Percentiles rank a stretch among this genome's conserved stretches.
Evolutionary conservation across 2,113 vertebrate genomes (phyloP).

Genomic region (Protobothrops flavoviridis): DNA sequence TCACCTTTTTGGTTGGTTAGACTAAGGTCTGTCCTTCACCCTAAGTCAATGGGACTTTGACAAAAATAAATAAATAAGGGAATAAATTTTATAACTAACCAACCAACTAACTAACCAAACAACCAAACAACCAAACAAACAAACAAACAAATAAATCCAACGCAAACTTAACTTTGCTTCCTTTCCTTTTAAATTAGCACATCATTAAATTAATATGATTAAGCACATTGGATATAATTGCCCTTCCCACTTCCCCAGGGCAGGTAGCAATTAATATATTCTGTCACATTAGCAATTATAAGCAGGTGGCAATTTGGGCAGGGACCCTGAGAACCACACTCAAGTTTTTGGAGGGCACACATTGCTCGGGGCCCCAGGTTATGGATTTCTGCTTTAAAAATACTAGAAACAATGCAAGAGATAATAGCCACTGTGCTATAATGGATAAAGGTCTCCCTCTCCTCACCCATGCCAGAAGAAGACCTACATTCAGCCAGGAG

Average conservation of each 20-base stretch:
- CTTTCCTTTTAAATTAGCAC: not conserved
- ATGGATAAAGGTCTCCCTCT: not conserved
- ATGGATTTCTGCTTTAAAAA: not conserved
- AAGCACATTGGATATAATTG: not conserved
- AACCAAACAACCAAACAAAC: too few species aligned
- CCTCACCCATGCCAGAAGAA: not conserved
- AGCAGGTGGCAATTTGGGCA: not conserved
- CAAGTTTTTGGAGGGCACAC: not conserved
- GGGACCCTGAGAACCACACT: not conserved
- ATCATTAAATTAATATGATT: not conserved
- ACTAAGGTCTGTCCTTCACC: not conserved
- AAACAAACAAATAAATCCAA: not conserved
- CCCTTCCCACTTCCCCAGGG: not conserved
- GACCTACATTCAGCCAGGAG: not conserved
- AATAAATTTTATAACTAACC: not conserved
- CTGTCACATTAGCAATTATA: not conserved
- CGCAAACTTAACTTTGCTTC: not conserved
- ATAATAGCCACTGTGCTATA: not conserved
- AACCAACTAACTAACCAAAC: too few species aligned
- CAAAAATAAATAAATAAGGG: not conserved
- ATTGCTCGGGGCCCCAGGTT: not conserved
- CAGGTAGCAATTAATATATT: not conserved
- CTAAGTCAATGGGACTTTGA: not conserved
- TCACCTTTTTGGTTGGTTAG: not conserved
- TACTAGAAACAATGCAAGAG: not conserved